Conservation (phyloP, 2,113 vertebrate species). For the Emydura subglobosa region DNA sequence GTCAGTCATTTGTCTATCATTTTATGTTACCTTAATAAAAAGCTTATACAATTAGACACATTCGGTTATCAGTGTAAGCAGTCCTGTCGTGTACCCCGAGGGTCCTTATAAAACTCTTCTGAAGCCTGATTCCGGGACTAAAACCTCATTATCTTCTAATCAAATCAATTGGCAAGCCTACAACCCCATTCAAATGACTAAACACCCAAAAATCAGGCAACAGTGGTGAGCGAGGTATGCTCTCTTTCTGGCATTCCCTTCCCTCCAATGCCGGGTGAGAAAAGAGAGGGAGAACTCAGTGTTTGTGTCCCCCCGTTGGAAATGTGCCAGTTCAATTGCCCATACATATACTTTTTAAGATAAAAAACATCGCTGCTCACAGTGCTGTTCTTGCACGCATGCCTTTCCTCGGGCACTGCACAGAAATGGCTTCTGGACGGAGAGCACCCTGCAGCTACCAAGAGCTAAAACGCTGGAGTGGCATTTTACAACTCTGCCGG, state of each 20-base stretch:
- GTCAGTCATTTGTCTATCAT: no score
- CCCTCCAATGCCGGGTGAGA: background rate
- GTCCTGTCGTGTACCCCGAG: no score
- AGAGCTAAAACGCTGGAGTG: background rate
- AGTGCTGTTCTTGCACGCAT: background rate
- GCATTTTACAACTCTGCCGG: background rate
- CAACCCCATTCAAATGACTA: no score
- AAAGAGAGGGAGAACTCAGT: conserved; percentile 54
- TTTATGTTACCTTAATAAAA: no score
- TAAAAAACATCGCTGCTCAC: background rate
- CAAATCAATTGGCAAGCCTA: no score
- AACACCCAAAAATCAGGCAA: no score
- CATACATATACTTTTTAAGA: conserved; percentile 56
- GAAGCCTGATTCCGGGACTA: no score
- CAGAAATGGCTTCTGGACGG: background rate
- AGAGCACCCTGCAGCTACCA: background rate
- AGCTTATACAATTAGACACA: no score
- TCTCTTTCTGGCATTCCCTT: conserved; percentile 27
- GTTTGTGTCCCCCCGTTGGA: background rate
- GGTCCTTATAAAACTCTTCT: no score
- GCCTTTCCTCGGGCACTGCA: background rate
- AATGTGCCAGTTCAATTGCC: conserved; percentile 44
- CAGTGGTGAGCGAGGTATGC: conserved; percentile 65
- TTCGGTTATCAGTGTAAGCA: no score
- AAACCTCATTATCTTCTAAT: no score